Evolutionary conservation across 2,113 vertebrate species (phyloP), one percentile per base, ranked within the genome.

Genomic region (Hippocampus guttulatus): DNA sequence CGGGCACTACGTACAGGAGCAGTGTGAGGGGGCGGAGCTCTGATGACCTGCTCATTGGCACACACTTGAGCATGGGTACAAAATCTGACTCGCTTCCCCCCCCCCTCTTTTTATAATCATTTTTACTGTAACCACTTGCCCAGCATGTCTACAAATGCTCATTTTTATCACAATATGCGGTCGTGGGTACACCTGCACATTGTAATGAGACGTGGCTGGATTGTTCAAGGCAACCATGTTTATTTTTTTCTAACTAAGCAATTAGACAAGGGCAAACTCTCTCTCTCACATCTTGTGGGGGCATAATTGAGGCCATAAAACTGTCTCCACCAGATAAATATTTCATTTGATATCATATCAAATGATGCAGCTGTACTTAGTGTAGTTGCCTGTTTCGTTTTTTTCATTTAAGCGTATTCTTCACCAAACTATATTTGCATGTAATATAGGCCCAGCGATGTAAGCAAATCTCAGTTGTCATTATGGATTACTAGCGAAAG

Each of bases 21-120:
- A 96, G 93, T 83, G 90, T 95, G 20, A 91, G 92, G 25, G 91
- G 93, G 65, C 93, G 92, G 52, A 93, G 88, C 73, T 89, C 92
- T 0, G 95, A 97, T 71, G 91, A 96, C 68, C 82, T 84, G 79
- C 92, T 94, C 68, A 88, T 92, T 75, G 94, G 96, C 92, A 91
- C 92, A 70, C 90, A 92, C 66, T 80, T 92, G 73, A 90, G 90
- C 70, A 90, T 91, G 91, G 91, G 91, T 92, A 90, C 74, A 62
- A 69, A 74, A 55, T 8, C 70, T 18, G 49, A 10, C 58, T 76
- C 64, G 21, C 51, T 33, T 5, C 3, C 3, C 3, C 3, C 3
- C 3, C 0, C 16, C 11, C 14, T 23, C 5, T 66, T 49, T 21
- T 41, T 68, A 4, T 27, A 71, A 67, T 23, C 20, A 68, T 51